Evolutionary conservation across 92 coral and sea anemone genomes (phyloP), one percentile per base, ranked within the genome.

Genomic region (Virgularia gustaviana): DNA sequence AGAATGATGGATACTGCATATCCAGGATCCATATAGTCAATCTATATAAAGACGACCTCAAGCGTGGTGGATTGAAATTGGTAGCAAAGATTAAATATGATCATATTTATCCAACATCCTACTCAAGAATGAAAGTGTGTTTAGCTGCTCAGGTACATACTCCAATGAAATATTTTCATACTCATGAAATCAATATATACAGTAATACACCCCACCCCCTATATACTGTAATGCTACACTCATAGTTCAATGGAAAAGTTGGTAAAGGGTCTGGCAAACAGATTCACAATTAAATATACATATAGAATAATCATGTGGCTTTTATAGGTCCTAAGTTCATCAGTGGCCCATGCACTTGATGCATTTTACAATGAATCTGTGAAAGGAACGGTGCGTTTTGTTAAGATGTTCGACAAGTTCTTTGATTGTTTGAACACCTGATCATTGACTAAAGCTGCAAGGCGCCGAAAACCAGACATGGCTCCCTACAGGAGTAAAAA

Each of bases 141-240:
- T 32, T 73, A 16, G 79, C 67, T 7, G 53, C 70, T 43, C 79
- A 73, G 79, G 79, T 58, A 22, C 35, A 32, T 54, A 15, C n/a
- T n/a, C n/a, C n/a, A n/a, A n/a, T n/a, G n/a, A n/a, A n/a, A n/a
- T n/a, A n/a, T n/a, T n/a, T n/a, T n/a, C n/a, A n/a, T n/a, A n/a
- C n/a, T n/a, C n/a, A n/a, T n/a, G n/a, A n/a, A n/a, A n/a, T n/a
- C n/a, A n/a, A n/a, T n/a, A n/a, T n/a, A n/a, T n/a, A n/a, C n/a
- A n/a, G n/a, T n/a, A n/a, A n/a, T n/a, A n/a, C n/a, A n/a, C n/a
- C n/a, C n/a, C n/a, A n/a, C n/a, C n/a, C n/a, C n/a, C n/a, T n/a
- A n/a, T n/a, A n/a, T n/a, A n/a, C n/a, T n/a, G n/a, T n/a, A n/a
- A n/a, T n/a, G n/a, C n/a, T n/a, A n/a, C n/a, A n/a, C n/a, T n/a